Conservation (phyloP, 2,888 invertebrate genomes). For the Lasius platythorax region DNA sequence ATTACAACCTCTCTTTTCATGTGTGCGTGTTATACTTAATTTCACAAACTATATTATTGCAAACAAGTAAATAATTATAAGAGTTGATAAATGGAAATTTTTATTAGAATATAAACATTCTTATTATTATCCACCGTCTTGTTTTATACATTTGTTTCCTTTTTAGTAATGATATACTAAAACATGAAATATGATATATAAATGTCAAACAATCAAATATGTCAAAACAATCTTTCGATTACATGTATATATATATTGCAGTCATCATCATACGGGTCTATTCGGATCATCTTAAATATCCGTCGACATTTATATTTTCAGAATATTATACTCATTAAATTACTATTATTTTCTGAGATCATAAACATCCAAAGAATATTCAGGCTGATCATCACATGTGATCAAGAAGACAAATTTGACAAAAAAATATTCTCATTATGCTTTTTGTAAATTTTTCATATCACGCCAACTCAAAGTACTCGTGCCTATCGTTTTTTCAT, state of each 20-base stretch:
- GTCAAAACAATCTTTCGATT: not conserved
- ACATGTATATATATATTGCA: not conserved
- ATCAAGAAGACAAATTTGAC: not conserved
- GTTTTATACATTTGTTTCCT: not conserved
- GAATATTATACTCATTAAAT: not conserved
- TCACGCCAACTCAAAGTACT: not conserved
- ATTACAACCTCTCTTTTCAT: slow-evolving; percentile 55
- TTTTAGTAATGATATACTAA: not conserved
- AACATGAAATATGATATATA: slow-evolving; percentile 8
- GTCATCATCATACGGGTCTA: not conserved
- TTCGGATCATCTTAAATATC: slow-evolving; percentile 10
- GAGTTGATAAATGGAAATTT: not conserved
- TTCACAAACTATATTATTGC: not conserved
- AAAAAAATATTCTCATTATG: not conserved
- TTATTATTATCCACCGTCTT: not conserved
- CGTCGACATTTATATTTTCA: slow-evolving; percentile 32
- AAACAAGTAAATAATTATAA: slow-evolving; percentile 18
- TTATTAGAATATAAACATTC: slow-evolving; percentile 34
- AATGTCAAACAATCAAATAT: not conserved
- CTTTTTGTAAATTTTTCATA: not conserved
- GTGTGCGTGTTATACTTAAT: not conserved
- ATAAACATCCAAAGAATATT: slow-evolving; percentile 26
- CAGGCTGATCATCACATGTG: not conserved
- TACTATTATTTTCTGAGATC: slow-evolving; percentile 20
- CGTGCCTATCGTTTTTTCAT: not conserved